Evolutionary conservation across 2,888 invertebrate species (phyloP).

Genomic region (Drosophila hamatofila): DNA sequence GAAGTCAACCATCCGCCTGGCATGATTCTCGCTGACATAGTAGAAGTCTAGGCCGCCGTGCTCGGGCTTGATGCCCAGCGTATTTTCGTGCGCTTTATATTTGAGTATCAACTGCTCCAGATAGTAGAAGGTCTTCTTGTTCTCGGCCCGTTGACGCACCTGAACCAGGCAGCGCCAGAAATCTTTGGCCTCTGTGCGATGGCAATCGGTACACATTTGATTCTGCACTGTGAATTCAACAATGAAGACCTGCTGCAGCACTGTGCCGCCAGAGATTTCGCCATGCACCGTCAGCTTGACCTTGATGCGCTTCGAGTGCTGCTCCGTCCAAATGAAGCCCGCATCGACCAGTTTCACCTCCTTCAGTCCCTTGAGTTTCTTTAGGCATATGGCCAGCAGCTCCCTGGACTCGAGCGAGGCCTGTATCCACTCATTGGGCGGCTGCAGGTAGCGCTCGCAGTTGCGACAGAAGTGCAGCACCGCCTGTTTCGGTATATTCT

Average conservation of each 20-base stretch:
- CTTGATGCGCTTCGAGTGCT: slow-evolving; percentile 98
- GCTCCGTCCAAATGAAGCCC: slow-evolving; percentile 99
- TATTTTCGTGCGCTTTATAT: slow-evolving; percentile 95
- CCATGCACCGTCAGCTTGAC: slow-evolving; percentile 98
- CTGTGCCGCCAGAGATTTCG: slow-evolving; percentile 95
- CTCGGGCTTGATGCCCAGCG: slow-evolving; percentile 94
- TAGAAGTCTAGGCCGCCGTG: slow-evolving; percentile 98
- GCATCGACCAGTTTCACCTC: slow-evolving; percentile 97
- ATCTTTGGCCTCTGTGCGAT: slow-evolving; percentile 98
- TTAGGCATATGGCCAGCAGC: slow-evolving; percentile 94
- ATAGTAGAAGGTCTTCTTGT: slow-evolving; percentile 98
- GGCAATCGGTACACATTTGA: slow-evolving; percentile 99
- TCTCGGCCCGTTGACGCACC: slow-evolving; percentile 94
- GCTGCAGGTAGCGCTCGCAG: slow-evolving; percentile 97
- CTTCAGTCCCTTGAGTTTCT: slow-evolving; percentile 95
- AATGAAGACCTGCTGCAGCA: slow-evolving; percentile 97
- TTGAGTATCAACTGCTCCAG: slow-evolving; percentile 98
- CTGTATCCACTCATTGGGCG: slow-evolving; percentile 94
- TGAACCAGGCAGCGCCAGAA: slow-evolving; percentile 98
- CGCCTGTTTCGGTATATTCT: slow-evolving; percentile 97
- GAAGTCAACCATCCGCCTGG: slow-evolving; percentile 98
- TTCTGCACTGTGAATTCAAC: slow-evolving; percentile 96
- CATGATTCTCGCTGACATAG: slow-evolving; percentile 94
- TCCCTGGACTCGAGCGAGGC: slow-evolving; percentile 96
- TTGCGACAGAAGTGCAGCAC: slow-evolving; percentile 95